Conservation (phyloP, 2,797 vertebrate species). For the Parotocinclus haroldoi region DNA sequence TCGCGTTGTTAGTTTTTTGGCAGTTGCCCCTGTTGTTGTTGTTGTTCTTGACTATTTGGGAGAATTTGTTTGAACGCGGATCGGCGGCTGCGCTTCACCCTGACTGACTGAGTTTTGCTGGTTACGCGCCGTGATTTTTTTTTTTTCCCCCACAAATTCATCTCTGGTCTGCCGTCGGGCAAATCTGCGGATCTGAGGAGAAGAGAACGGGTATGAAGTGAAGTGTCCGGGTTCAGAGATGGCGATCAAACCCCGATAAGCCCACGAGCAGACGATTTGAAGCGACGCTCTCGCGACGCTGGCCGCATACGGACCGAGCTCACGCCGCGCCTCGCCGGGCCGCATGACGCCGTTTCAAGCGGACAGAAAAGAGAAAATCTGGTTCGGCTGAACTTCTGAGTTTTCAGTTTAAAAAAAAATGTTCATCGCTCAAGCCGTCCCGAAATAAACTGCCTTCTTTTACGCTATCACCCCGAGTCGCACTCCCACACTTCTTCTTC, state of each 20-base stretch:
- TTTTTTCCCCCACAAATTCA: conserved; percentile 20
- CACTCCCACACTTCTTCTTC: conserved; percentile 59
- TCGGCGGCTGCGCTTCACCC: conserved; percentile 26
- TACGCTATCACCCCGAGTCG: conserved; percentile 67
- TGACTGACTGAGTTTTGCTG: conserved; percentile 5
- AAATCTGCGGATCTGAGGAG: conserved; percentile 47
- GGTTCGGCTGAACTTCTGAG: conserved; percentile 7
- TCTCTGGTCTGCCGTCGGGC: neutral
- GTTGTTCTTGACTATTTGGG: neutral
- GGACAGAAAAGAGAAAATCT: conserved; percentile 28
- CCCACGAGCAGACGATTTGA: conserved; percentile 19
- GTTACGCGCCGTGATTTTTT: conserved; percentile 25
- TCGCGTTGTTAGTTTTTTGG: conserved; percentile 17
- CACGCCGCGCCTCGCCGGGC: neutral
- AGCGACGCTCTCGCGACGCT: neutral
- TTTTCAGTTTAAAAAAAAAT: conserved; percentile 43
- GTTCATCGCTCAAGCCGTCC: conserved; percentile 62
- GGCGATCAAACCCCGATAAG: conserved; percentile 45
- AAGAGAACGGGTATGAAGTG: conserved; percentile 54
- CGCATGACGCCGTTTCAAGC: conserved; percentile 2
- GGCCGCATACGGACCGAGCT: conserved; percentile 13
- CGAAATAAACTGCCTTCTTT: conserved; percentile 63
- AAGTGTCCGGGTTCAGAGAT: conserved; percentile 44
- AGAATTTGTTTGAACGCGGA: conserved; percentile 4
- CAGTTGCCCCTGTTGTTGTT: conserved; percentile 5